A percentile compares a stretch with the other conserved stretches of the same genome.
Conservation (phyloP, 2,113 vertebrate genomes). For the Malurus elegans region DNA sequence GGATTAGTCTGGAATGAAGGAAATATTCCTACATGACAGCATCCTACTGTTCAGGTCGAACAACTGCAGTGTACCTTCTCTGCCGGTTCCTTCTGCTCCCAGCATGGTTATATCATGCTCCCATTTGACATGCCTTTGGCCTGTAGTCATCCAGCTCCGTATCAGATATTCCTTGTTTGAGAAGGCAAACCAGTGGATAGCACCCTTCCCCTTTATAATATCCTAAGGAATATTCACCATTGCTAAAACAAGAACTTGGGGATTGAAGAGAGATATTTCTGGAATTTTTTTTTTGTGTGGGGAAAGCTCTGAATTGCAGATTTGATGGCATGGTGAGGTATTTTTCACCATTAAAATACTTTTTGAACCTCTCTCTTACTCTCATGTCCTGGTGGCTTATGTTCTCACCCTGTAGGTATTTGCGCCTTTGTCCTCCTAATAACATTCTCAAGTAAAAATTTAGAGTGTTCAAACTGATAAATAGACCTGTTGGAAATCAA, state of each 20-base stretch:
- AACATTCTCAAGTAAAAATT: background rate
- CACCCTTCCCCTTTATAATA: background rate
- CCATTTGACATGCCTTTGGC: background rate
- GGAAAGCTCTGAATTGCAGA: background rate
- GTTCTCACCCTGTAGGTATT: background rate
- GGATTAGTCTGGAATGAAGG: background rate
- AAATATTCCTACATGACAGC: background rate
- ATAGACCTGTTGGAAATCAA: background rate
- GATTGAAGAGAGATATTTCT: background rate
- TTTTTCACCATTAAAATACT: background rate
- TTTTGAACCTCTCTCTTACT: background rate
- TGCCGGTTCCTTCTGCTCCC: background rate
- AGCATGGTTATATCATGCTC: rapidly evolving
- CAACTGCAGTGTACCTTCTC: background rate
- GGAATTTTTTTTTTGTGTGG: no score
- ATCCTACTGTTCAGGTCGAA: background rate
- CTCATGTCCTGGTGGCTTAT: background rate
- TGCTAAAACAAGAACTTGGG: background rate
- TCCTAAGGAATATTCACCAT: background rate
- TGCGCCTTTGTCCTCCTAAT: background rate
- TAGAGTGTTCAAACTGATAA: background rate
- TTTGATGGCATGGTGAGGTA: background rate
- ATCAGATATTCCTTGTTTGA: background rate
- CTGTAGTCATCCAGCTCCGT: background rate
- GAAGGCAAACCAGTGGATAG: background rate